These are phyloP conservation scores for Suillia variegata DNA, from an alignment of 2,888 invertebrate genomes.

Conservation along the genomic window DNA sequence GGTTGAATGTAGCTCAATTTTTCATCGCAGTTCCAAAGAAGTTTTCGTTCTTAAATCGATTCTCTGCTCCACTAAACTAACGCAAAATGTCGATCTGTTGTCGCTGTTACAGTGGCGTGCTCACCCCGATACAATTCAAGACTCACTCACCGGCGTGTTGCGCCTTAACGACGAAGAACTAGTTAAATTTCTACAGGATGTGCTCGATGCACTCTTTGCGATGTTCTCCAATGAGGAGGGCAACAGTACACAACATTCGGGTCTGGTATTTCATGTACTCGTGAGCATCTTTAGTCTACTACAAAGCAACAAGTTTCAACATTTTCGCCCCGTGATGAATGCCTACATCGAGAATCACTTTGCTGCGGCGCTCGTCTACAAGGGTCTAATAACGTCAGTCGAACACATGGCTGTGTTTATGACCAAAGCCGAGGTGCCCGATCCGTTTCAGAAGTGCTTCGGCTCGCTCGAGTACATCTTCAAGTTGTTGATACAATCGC, in stretches of 20 bases:
- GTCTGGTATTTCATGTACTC: slow-evolving; percentile 88
- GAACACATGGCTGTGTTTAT: slow-evolving; percentile 89
- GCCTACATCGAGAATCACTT: slow-evolving; percentile 94
- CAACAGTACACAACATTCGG: slow-evolving; percentile 85
- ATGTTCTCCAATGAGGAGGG: slow-evolving; percentile 94
- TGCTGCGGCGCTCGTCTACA: slow-evolving; percentile 92
- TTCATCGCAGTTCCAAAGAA: slow-evolving; percentile 84
- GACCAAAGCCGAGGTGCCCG: slow-evolving; percentile 83
- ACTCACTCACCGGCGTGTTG: slow-evolving; percentile 81
- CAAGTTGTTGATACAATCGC: slow-evolving; percentile 88
- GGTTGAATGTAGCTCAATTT: slow-evolving; percentile 64
- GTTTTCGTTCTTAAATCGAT: slow-evolving; percentile 80
- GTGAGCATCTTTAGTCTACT: slow-evolving; percentile 90
- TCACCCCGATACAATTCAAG: slow-evolving; percentile 84
- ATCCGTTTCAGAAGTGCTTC: slow-evolving; percentile 88
- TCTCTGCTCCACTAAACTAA: slow-evolving; percentile 94
- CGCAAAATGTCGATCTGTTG: slow-evolving; percentile 90
- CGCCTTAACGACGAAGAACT: slow-evolving; percentile 87
- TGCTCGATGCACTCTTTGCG: slow-evolving; percentile 89
- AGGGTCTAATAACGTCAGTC: slow-evolving; percentile 86
- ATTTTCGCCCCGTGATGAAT: slow-evolving; percentile 92
- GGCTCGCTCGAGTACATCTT: slow-evolving; percentile 91
- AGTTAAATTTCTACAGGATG: slow-evolving; percentile 93
- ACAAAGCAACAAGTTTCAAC: slow-evolving; percentile 90
- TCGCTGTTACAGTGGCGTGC: slow-evolving; percentile 91